Percentiles rank a stretch among this genome's conserved stretches.
Conservation (phyloP, 1,140 invertebrate species). For the Armadillidium nasatum region DNA sequence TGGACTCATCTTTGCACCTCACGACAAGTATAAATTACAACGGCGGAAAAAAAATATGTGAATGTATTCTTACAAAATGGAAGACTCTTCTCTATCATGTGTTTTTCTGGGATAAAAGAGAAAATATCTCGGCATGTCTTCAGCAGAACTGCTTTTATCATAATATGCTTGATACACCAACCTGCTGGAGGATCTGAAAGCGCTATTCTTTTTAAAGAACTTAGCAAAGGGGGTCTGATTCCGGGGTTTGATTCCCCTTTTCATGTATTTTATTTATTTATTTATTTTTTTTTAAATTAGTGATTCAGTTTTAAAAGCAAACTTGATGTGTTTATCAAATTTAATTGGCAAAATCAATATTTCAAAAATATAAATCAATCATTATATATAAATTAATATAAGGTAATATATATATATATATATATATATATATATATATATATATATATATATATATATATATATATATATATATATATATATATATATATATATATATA, state of each 20-base stretch:
- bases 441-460: too few relatives aligned
- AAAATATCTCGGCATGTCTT: slow-evolving; percentile 45
- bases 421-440: too few relatives aligned
- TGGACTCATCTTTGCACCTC: slow-evolving; percentile 21
- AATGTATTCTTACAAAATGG: slow-evolving; percentile 45
- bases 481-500: not conserved
- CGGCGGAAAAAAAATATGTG: slow-evolving; percentile 43
- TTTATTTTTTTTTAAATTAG: too few relatives aligned
- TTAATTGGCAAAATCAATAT: too few relatives aligned
- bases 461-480: too few relatives aligned
- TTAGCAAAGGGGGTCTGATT: not conserved
- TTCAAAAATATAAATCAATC: too few relatives aligned
- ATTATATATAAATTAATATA: too few relatives aligned
- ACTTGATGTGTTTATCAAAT: too few relatives aligned
- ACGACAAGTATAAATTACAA: slow-evolving; percentile 45
- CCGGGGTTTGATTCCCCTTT: not conserved
- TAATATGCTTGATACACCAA: slow-evolving; percentile 34
- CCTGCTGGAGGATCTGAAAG: slow-evolving; percentile 36
- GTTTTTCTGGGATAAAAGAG: slow-evolving; percentile 46
- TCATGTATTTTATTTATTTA: too few relatives aligned
- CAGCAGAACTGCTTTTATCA: slow-evolving; percentile 40
- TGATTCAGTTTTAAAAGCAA: too few relatives aligned
- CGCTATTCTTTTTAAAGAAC: slow-evolving; percentile 33
- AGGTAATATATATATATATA: too few relatives aligned
- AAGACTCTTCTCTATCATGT: slow-evolving; percentile 45